Evolutionary conservation across 2,888 invertebrate species (phyloP), one percentile per base, ranked within the genome.

Genomic region (Drosophila neonasuta): DNA sequence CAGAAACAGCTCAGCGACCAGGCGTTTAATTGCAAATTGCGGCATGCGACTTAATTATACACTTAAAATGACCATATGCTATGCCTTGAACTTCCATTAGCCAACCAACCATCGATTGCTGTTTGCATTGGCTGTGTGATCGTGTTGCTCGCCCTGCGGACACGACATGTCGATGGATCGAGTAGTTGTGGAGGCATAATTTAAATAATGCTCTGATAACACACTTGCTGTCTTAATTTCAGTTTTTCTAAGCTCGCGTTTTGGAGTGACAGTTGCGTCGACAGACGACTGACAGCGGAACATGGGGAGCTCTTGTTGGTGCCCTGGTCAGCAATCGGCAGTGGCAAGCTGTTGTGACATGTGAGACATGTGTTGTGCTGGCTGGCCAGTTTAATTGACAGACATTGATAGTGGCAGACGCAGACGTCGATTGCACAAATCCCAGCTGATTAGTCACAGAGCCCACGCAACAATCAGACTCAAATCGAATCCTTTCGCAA

Each of bases 301-400:
- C 76, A 75, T 74, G 76, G 71, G 71, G 63, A 60, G 75, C 75
- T 49, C 58, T 62, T 65, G 65, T 63, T 57, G 44, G 11, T 4
- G 61, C 59, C 39, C 51, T 62, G 65, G 55, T 39, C 49, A 60
- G 34, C 11, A 39, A 57, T 56, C 36, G 24, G 24, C 24, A 46
- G 32, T 46, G 54, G 57, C 49, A 44, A 42, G 48, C 59, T 60
- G 62, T 66, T 75, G 76, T 77, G 66, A 76, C 69, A 75, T 74
- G 64, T 62, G 63, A 50, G 83, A 72, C 86, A 74, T 63, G 75
- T 36, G 36, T 24, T 24, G 24, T 24, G 24, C 24, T 24, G 24
- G 24, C 66, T 69, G 71, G 55, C 60, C 62, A 68, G 57, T 54
- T 73, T 75, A 77, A 80, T 77, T 82, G 86, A 81, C 75, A 77